phyloP scores from a whole-genome alignment of 2,888 invertebrate genomes.

The Thymelicus sylvestris region DNA sequence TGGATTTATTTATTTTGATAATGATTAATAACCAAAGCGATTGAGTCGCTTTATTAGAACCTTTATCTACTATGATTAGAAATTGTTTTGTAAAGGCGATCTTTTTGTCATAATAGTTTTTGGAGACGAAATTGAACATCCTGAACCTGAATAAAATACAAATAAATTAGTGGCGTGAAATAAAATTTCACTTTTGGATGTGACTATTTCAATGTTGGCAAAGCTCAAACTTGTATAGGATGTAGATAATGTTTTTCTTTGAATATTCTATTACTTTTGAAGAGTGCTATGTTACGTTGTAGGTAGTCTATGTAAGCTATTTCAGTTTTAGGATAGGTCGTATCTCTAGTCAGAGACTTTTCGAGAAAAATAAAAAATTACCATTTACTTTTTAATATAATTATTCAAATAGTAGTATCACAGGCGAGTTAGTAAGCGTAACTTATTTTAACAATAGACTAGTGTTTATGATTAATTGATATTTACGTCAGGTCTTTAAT shows the following conservation, averaged over 20 bases:
- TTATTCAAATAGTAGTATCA: constrained; percentile 69
- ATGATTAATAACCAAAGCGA: constrained; percentile 13
- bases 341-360: constrained; percentile 84
- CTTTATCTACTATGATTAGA: neutral
- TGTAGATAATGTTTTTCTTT: constrained; percentile 57
- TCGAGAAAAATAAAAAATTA: constrained; percentile 72
- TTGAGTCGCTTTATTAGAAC: neutral
- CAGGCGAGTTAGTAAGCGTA: constrained; percentile 74
- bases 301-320: constrained; percentile 67
- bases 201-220: constrained; percentile 68
- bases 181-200: constrained; percentile 72
- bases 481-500: constrained; percentile 58
- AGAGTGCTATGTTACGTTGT: constrained; percentile 78
- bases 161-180: constrained; percentile 59
- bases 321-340: constrained; percentile 75
- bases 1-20: constrained; percentile 23
- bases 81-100: neutral
- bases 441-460: constrained; percentile 63
- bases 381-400: constrained; percentile 80
- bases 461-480: constrained; percentile 60
- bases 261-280: constrained; percentile 66
- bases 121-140: constrained; percentile 19
- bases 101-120: neutral
- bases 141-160: constrained; percentile 1
- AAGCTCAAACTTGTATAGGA: constrained; percentile 78